Evolutionary conservation across 2,113 vertebrate genomes (phyloP), one percentile per base, ranked within the genome.

Genomic region (Coracopsis vasa): DNA sequence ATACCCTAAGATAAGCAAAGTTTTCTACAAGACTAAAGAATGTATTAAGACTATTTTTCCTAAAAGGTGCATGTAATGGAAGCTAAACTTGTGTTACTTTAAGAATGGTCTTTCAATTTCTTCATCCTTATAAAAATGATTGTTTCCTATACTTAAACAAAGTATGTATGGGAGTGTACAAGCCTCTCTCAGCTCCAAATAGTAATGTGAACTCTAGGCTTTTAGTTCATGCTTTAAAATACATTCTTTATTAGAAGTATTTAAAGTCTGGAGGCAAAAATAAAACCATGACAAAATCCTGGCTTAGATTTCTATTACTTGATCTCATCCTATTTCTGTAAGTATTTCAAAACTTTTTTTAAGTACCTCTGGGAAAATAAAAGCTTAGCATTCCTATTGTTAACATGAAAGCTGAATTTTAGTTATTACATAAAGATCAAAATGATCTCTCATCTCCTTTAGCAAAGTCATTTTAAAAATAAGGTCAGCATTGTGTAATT

Each of bases 361-460:
- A 94, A 94, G 75, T 94, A 96, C 88, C 71, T 95, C 96, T 90
- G 94, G 91, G 91, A 97, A 97, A 97, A 97, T 16, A 87, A 82
- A 95, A 91, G 41, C 90, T 95, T 96, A 94, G 78, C 72, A 95
- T 71, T 96, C 83, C 31, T 95, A 90, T 84, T 94, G 94, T 93
- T 97, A 97, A 95, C 69, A 95, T 29, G 74, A 83, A 92, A 86
- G 67, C 71, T 75, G 96, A 97, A 95, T 95, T 97, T 94, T 92
- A 72, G 86, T 89, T 80, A 90, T 53, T 93, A 77, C 54, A 72
- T n/a, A 93, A 50, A 93, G 65, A 90, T 35, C 80, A 95, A 94
- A 97, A 94, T 56, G 50, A 92, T 83, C 62, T 64, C 50, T 89
- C 93, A 95, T 37, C 60, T 89, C 65, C 51, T 95, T 91, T 80